Evolutionary conservation across 2,797 vertebrate genomes (phyloP).

Genomic region (Chrosomus eos): DNA sequence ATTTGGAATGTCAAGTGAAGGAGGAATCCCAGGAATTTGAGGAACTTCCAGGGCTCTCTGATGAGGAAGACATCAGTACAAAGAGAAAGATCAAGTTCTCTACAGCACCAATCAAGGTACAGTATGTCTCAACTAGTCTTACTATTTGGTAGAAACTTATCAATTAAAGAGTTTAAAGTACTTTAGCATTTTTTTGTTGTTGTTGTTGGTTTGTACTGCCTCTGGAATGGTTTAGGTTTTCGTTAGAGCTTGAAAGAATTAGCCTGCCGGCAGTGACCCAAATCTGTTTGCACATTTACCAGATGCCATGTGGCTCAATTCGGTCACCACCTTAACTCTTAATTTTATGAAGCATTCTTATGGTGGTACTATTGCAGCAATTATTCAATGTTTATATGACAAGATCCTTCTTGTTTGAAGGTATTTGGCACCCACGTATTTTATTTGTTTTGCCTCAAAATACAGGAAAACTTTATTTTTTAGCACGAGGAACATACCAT

Average conservation of each 20-base stretch:
- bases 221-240: not conserved
- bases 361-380: slow-evolving; percentile 20
- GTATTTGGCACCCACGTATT: slow-evolving; percentile 21
- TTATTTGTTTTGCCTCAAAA: slow-evolving; percentile 43
- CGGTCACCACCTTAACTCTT: not conserved
- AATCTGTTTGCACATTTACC: slow-evolving; percentile 17
- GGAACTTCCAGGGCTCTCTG: slow-evolving; percentile 81
- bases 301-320: slow-evolving; percentile 1
- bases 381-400: slow-evolving; percentile 59
- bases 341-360: not conserved
- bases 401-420: slow-evolving; percentile 69
- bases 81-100: slow-evolving; percentile 85
- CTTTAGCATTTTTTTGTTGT: not conserved
- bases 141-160: not conserved
- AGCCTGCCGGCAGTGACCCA: slow-evolving; percentile 23
- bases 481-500: not conserved
- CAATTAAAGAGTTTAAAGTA: not conserved
- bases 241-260: not conserved
- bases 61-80: slow-evolving; percentile 72
- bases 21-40: slow-evolving; percentile 67
- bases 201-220: not conserved
- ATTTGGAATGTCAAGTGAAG: slow-evolving; percentile 62
- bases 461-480: not conserved
- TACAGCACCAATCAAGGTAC: slow-evolving; percentile 86
- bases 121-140: slow-evolving; percentile 37